phyloP scores from a whole-genome alignment of 2,113 vertebrate species.

The Rafetus swinhoei region DNA sequence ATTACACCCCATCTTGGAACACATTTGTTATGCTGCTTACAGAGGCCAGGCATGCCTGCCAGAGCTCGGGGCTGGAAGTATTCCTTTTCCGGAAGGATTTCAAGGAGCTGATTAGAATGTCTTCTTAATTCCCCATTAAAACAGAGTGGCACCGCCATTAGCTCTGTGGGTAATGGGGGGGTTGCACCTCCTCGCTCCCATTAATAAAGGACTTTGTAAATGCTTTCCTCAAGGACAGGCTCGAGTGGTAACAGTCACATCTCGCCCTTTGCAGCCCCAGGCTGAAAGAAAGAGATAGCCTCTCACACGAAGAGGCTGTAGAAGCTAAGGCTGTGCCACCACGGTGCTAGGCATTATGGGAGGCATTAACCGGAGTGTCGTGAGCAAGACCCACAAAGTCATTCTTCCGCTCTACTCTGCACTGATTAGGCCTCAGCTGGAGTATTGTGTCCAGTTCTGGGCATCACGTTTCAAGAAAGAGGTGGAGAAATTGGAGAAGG shows the following conservation, averaged over 20 bases:
- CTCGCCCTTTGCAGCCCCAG: background rate
- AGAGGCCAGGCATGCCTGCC: slow-evolving; percentile 42
- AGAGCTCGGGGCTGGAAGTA: background rate
- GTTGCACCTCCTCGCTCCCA: background rate
- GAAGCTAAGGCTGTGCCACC: background rate
- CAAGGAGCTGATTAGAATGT: slow-evolving; percentile 37
- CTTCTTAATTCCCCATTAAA: background rate
- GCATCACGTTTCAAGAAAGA: too few species aligned
- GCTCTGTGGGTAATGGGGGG: background rate
- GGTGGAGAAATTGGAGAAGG: too few species aligned
- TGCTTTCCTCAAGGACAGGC: background rate
- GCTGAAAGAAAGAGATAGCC: background rate
- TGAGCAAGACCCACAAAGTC: too few species aligned
- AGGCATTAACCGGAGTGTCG: too few species aligned
- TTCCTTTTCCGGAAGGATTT: background rate
- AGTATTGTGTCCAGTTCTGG: too few species aligned
- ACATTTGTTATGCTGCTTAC: slow-evolving; percentile 33
- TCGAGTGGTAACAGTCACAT: too few species aligned
- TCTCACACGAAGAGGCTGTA: background rate
- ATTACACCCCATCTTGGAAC: slow-evolving; percentile 20
- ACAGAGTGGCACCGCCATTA: background rate
- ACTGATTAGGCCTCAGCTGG: too few species aligned
- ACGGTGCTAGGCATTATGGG: background rate
- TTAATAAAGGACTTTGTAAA: background rate
- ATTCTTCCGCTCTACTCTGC: too few species aligned